A percentile compares a stretch with the other conserved stretches of the same genome.
These are phyloP conservation scores for Germaria angustata DNA, from an alignment of 2,888 invertebrate genomes.

Conservation along the genomic window DNA sequence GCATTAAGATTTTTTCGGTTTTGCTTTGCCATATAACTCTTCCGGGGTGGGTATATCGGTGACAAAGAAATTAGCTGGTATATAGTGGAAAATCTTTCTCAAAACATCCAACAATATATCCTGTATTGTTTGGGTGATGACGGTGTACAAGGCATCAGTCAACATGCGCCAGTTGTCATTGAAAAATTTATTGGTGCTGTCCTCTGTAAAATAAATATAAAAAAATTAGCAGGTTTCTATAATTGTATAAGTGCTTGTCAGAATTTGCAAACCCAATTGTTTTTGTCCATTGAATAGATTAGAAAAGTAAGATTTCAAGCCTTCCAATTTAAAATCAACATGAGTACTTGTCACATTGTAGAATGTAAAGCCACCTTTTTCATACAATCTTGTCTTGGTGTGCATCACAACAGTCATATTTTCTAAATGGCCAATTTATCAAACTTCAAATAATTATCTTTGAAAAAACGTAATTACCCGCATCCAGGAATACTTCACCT, in stretches of 20 bases:
- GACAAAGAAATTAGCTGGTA: slow-evolving; percentile 86
- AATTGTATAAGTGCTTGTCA: too few species aligned
- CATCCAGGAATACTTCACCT: slow-evolving; percentile 86
- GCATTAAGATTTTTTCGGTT: slow-evolving; percentile 48
- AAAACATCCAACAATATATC: slow-evolving; percentile 85
- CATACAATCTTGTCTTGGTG: slow-evolving; percentile 84
- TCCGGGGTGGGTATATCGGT: slow-evolving; percentile 82
- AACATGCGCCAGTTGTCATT: slow-evolving; percentile 88
- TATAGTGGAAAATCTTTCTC: slow-evolving; percentile 85
- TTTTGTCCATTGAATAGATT: slow-evolving; percentile 88
- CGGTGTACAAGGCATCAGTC: slow-evolving; percentile 85
- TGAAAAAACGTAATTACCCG: slow-evolving; percentile 81
- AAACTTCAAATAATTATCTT: not conserved
- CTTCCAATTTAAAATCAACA: slow-evolving; percentile 86
- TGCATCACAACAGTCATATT: slow-evolving; percentile 85
- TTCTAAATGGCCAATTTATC: too few species aligned
- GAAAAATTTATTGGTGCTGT: slow-evolving; percentile 87
- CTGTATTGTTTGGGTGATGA: slow-evolving; percentile 86
- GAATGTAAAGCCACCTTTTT: slow-evolving; percentile 84
- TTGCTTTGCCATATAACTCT: slow-evolving; percentile 74
- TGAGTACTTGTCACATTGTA: slow-evolving; percentile 85
- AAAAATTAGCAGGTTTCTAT: too few species aligned
- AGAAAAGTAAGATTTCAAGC: slow-evolving; percentile 85
- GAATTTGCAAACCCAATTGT: slow-evolving; percentile 82
- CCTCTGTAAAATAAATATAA: slow-evolving; percentile 81